Conservation (phyloP, 2,888 invertebrate genomes). For the Pomacea canaliculata region DNA sequence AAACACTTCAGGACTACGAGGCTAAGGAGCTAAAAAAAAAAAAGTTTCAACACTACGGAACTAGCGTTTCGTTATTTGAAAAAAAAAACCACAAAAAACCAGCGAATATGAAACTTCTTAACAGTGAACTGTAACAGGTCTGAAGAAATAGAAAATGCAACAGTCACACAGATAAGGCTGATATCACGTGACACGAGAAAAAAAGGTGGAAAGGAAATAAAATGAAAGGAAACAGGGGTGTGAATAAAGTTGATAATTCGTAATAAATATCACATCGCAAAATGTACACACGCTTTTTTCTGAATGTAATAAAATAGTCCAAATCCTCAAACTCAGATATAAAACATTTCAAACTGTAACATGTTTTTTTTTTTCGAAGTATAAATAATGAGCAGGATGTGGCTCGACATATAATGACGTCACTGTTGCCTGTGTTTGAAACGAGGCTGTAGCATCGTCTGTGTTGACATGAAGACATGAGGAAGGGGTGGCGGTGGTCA, state of each 20-base stretch:
- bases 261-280: conserved; percentile 32
- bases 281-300: conserved; percentile 23
- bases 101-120: neutral
- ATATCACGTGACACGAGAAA: neutral
- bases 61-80: neutral
- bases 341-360: conserved; percentile 13
- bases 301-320: too few relatives aligned
- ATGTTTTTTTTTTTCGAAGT: neutral
- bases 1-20: too few relatives aligned
- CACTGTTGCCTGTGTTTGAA: too few relatives aligned
- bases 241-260: neutral
- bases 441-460: too few relatives aligned
- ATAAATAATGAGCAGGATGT: too few relatives aligned
- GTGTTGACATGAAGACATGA: too few relatives aligned
- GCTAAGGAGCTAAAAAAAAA: too few relatives aligned
- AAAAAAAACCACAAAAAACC: neutral
- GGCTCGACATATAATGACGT: too few relatives aligned
- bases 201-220: neutral
- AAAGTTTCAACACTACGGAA: too few relatives aligned
- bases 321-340: neutral
- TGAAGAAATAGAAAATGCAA: neutral
- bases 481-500: too few relatives aligned
- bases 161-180: too few relatives aligned
- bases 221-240: too few relatives aligned
- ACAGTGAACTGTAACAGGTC: neutral